These are phyloP conservation scores for Agrochola lychnidis DNA, from an alignment of 2,888 invertebrate genomes.

Conservation along the genomic window DNA sequence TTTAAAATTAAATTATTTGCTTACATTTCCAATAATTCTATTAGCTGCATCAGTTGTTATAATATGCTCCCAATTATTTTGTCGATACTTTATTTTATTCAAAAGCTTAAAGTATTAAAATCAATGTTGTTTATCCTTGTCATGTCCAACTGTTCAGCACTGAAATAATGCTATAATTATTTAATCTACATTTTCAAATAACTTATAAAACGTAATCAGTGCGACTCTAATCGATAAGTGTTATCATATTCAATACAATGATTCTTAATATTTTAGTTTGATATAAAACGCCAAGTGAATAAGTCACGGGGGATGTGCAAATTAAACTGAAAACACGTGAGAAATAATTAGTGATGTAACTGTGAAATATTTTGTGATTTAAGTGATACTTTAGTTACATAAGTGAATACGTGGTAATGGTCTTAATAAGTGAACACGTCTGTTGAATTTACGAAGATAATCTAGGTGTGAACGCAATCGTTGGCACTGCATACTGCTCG, in stretches of 20 bases:
- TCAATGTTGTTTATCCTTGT: conserved; percentile 17
- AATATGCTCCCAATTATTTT: conserved; percentile 12
- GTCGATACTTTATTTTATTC: background rate
- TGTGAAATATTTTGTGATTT: conserved; percentile 16
- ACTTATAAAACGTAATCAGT: conserved; percentile 72
- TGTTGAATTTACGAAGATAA: conserved; percentile 49
- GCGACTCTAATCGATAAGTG: conserved; percentile 71
- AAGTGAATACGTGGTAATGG: conserved; percentile 34
- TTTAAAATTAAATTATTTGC: background rate
- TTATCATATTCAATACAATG: conserved; percentile 70
- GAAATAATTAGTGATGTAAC: conserved; percentile 30
- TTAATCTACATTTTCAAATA: conserved; percentile 50
- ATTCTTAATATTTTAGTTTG: conserved; percentile 67
- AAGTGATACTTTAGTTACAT: conserved; percentile 39
- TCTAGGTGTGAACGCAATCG: conserved; percentile 35
- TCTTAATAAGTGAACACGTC: conserved; percentile 35
- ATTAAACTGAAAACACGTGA: conserved; percentile 40
- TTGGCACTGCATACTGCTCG: conserved; percentile 17
- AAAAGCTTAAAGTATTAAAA: conserved; percentile 23
- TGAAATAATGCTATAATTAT: conserved; percentile 35
- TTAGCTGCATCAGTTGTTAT: background rate
- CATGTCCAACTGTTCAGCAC: background rate
- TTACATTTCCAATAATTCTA: background rate
- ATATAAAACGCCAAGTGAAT: conserved; percentile 53
- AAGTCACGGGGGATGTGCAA: conserved; percentile 51